A percentile compares a stretch with the other conserved stretches of the same genome.
Evolutionary conservation across 2,113 vertebrate species (phyloP).

Genomic region (Physeter macrocephalus): DNA sequence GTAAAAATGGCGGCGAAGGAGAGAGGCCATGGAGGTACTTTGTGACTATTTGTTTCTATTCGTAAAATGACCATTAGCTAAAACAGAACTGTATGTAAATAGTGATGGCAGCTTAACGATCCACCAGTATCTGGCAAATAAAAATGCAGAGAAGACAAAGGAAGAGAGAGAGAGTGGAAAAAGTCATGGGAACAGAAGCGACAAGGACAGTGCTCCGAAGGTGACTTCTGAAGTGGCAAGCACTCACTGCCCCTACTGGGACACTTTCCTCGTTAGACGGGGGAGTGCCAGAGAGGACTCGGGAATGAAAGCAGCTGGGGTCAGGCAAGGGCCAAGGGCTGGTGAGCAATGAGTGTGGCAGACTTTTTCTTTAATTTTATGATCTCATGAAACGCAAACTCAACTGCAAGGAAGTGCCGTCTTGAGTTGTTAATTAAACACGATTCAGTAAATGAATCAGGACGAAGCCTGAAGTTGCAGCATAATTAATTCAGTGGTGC

Average conservation of each 20-base stretch:
- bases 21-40: background rate
- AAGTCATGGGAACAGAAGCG: background rate
- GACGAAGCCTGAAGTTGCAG: background rate
- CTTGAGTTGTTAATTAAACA: slow-evolving; percentile 39
- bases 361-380: slow-evolving; percentile 44
- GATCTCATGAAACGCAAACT: slow-evolving; percentile 27
- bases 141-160: background rate
- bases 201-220: background rate
- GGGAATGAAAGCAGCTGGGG: background rate
- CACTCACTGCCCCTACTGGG: background rate
- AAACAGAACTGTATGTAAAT: background rate
- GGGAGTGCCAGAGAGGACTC: background rate
- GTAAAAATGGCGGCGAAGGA: background rate
- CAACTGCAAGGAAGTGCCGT: slow-evolving; percentile 4
- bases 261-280: background rate
- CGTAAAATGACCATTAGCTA: background rate
- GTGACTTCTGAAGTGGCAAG: background rate
- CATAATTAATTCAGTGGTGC: background rate
- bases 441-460: background rate
- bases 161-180: background rate
- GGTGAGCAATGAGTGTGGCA: background rate
- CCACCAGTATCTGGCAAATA: background rate
- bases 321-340: background rate
- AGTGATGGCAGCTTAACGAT: background rate
- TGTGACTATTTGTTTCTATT: background rate